phyloP scores from a whole-genome alignment of 2,113 vertebrate genomes.

The Xyliphius kryptos region DNA sequence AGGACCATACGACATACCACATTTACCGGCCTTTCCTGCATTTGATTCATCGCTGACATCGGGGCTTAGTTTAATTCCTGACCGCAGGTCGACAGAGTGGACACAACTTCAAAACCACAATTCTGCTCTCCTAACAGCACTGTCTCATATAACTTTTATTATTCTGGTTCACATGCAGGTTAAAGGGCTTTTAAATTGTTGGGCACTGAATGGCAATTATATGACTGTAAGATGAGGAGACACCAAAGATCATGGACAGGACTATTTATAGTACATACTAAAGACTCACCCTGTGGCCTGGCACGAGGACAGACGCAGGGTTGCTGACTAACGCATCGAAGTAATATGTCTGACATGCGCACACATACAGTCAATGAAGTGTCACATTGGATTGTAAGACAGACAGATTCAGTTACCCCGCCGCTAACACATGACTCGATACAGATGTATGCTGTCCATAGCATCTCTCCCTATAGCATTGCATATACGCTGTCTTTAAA shows the following conservation, averaged over 20 bases:
- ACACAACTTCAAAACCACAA: constrained; percentile 29
- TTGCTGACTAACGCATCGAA: background rate
- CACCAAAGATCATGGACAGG: constrained; percentile 42
- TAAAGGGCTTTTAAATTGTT: constrained; percentile 47
- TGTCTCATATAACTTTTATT: constrained; percentile 50
- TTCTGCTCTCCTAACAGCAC: constrained; percentile 20
- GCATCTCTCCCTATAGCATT: no score
- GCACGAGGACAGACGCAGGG: background rate
- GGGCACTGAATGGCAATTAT: constrained; percentile 47
- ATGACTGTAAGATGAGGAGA: constrained; percentile 55
- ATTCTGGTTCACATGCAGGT: constrained; percentile 44
- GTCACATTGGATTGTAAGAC: background rate
- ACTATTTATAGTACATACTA: constrained; percentile 56
- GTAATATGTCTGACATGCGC: background rate
- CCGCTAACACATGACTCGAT: background rate
- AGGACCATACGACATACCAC: background rate
- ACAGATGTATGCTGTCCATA: no score
- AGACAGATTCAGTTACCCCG: background rate
- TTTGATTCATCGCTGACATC: constrained; percentile 27
- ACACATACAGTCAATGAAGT: background rate
- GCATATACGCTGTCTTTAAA: no score
- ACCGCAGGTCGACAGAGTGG: constrained; percentile 5
- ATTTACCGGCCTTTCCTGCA: constrained; percentile 1
- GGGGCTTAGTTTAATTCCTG: constrained; percentile 26
- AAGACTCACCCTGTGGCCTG: constrained; percentile 35